Percentiles rank a stretch among this genome's conserved stretches.
Conservation (phyloP, 2,888 invertebrate species). For the Pammene fasciana region DNA sequence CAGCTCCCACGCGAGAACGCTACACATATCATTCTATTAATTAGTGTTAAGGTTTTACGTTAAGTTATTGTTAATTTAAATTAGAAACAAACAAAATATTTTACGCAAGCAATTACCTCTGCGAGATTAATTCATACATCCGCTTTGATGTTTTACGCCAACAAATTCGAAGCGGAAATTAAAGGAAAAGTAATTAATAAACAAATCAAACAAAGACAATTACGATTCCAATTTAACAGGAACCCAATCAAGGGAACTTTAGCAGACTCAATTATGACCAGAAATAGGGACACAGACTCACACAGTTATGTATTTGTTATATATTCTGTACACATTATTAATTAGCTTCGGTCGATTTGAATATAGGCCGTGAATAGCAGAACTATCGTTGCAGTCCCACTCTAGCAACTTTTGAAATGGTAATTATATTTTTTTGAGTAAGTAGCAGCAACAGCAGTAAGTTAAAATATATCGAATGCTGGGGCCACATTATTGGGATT, state of each 20-base stretch:
- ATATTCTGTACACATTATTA: background rate
- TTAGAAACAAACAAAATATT: conserved; percentile 7
- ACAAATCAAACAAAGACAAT: conserved; percentile 41
- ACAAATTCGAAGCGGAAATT: conserved; percentile 36
- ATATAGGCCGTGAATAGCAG: too few species aligned
- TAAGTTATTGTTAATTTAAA: background rate
- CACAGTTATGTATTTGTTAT: background rate
- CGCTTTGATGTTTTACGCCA: conserved; percentile 36
- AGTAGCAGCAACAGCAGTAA: too few species aligned
- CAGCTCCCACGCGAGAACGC: too few species aligned
- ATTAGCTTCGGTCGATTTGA: background rate
- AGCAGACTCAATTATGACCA: conserved; percentile 8
- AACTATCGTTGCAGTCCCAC: too few species aligned
- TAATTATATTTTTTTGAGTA: too few species aligned
- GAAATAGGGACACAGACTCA: background rate
- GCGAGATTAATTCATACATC: conserved; percentile 20
- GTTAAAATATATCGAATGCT: too few species aligned
- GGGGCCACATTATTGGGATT: too few species aligned
- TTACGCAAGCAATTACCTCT: conserved; percentile 12
- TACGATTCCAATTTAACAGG: conserved; percentile 34
- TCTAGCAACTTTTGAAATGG: too few species aligned
- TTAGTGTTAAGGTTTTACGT: too few species aligned
- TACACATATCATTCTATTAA: too few species aligned
- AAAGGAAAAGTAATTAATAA: conserved; percentile 40
- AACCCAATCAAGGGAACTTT: conserved; percentile 28